phyloP scores from a whole-genome alignment of 2,113 vertebrate species.

The Platanista minor region DNA sequence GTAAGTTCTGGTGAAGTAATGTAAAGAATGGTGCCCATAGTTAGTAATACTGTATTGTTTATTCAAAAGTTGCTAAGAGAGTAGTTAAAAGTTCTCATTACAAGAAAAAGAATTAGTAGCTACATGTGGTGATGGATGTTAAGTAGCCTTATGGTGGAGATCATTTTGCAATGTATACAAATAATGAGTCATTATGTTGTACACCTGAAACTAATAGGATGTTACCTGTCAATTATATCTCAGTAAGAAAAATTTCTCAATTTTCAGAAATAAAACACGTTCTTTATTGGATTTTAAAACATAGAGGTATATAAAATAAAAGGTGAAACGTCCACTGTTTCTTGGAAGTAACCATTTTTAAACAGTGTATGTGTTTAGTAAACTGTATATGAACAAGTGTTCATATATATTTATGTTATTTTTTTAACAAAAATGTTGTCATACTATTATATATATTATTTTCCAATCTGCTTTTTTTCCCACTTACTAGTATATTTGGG shows the following conservation, averaged over 20 bases:
- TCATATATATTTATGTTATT: not conserved
- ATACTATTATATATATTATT: not conserved
- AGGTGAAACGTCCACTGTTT: not conserved
- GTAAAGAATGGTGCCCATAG: not conserved
- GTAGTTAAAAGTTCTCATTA: not conserved
- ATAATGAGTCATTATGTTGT: not conserved
- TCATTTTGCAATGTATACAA: not conserved
- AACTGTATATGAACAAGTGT: not conserved
- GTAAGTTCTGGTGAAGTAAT: not conserved
- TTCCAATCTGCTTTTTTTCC: not conserved
- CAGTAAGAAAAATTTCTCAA: not conserved
- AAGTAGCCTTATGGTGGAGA: not conserved
- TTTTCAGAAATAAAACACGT: not conserved
- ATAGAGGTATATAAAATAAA: not conserved
- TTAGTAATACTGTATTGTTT: not conserved
- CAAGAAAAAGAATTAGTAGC: not conserved
- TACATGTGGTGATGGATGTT: not conserved
- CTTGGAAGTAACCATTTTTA: not conserved
- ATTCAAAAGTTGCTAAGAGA: not conserved
- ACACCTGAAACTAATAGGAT: not conserved
- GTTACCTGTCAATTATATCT: not conserved
- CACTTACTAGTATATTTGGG: not conserved
- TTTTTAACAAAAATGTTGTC: not conserved
- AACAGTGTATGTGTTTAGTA: not conserved
- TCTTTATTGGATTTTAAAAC: conserved; percentile 2